Evolutionary conservation across 2,888 invertebrate genomes (phyloP).

Genomic region (Dolichopus griseipennis): DNA sequence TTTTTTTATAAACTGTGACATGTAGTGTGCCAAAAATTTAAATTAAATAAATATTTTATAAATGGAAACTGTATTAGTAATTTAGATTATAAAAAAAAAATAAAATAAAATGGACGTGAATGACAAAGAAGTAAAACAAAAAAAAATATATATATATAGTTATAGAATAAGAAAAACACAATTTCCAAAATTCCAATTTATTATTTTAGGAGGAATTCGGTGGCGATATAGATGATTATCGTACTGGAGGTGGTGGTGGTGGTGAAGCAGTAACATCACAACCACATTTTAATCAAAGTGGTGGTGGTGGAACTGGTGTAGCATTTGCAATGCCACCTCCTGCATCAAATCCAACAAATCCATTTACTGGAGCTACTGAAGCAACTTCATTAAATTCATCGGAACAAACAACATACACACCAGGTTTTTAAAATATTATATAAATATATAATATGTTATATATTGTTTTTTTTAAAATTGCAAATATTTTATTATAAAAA

Average conservation of each 20-base stretch:
- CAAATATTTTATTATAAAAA: no score
- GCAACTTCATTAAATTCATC: conserved; percentile 42
- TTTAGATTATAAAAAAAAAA: not conserved
- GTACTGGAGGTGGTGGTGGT: conserved; percentile 26
- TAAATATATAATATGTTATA: no score
- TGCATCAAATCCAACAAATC: conserved; percentile 36
- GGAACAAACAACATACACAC: conserved; percentile 43
- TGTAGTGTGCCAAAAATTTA: no score
- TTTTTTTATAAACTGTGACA: no score
- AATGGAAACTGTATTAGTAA: not conserved
- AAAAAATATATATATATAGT: not conserved
- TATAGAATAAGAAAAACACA: not conserved
- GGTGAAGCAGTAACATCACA: conserved; percentile 35
- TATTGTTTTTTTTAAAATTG: no score
- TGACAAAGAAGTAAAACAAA: not conserved
- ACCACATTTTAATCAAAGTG: conserved; percentile 33
- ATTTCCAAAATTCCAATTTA: not conserved
- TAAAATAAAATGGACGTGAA: no score
- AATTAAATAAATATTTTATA: no score
- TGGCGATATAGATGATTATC: conserved; percentile 39
- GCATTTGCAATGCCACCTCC: conserved; percentile 40
- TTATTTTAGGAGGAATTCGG: conserved; percentile 36
- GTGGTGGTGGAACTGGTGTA: conserved; percentile 33
- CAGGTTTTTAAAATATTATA: conserved; percentile 36
- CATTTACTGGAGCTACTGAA: conserved; percentile 41